These are phyloP conservation scores for Julus scandinavius DNA, from an alignment of 2,888 invertebrate species.

Conservation along the genomic window DNA sequence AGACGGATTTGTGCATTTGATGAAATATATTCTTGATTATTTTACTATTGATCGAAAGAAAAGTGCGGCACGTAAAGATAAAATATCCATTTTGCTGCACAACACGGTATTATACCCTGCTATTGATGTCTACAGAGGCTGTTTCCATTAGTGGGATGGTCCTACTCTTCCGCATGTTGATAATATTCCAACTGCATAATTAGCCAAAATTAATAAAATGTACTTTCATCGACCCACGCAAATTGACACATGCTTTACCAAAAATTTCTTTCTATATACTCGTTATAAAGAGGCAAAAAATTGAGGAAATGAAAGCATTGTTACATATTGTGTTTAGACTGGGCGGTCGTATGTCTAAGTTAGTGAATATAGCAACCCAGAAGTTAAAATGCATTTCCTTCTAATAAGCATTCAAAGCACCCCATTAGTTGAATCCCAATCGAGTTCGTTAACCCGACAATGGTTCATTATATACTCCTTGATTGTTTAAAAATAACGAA, in stretches of 20 bases:
- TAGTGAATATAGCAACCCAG: conserved; percentile 19
- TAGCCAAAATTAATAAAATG: conserved; percentile 7
- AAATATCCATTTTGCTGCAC: background rate
- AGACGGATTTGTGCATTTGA: background rate
- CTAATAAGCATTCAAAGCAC: conserved; percentile 43
- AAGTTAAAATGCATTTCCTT: conserved; percentile 23
- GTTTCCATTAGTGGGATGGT: background rate
- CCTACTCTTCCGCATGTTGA: background rate
- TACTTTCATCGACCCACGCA: background rate
- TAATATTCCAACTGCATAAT: conserved; percentile 28
- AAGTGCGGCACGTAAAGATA: background rate
- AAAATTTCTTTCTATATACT: background rate
- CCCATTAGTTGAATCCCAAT: conserved; percentile 40
- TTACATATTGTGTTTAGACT: background rate
- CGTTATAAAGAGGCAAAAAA: background rate
- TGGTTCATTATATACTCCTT: conserved; percentile 33
- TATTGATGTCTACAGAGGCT: background rate
- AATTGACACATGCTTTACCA: conserved; percentile 39
- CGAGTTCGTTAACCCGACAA: conserved; percentile 45
- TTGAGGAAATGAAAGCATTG: background rate
- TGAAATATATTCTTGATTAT: background rate
- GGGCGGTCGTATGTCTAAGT: background rate
- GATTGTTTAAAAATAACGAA: conserved; percentile 37
- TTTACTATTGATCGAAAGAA: background rate
- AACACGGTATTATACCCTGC: background rate